Evolutionary conservation across 2,113 vertebrate species (phyloP).

Genomic region (Bubo blakistoni): DNA sequence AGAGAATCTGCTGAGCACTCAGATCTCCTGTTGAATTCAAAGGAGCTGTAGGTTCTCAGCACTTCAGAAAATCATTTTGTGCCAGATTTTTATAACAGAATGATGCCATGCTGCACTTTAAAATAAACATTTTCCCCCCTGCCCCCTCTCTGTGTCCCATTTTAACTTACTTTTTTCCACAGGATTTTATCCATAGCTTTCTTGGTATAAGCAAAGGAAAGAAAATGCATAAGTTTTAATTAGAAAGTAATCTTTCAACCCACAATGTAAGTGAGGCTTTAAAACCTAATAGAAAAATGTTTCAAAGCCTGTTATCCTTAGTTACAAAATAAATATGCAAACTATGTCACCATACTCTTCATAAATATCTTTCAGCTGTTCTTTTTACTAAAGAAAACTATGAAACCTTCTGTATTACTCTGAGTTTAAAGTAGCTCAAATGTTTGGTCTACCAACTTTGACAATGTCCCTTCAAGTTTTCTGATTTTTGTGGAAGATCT

Average conservation of each 20-base stretch:
- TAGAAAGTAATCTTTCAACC: slow-evolving; percentile 36
- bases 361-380: slow-evolving; percentile 29
- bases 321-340: slow-evolving; percentile 9
- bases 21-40: slow-evolving; percentile 46
- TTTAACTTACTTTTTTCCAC: slow-evolving; percentile 2
- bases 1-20: neutral
- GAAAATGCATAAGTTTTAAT: neutral
- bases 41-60: neutral
- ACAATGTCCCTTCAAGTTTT: slow-evolving; percentile 54
- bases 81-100: slow-evolving; percentile 58
- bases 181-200: neutral
- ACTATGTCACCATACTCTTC: neutral
- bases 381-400: slow-evolving; percentile 9
- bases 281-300: neutral
- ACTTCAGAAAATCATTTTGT: slow-evolving; percentile 40
- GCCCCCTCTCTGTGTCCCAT: slow-evolving; percentile 3
- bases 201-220: neutral
- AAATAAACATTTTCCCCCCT: slow-evolving; percentile 39
- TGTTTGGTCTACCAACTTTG: slow-evolving; percentile 43
- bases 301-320: slow-evolving; percentile 1
- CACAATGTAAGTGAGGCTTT: neutral
- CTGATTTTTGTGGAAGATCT: slow-evolving; percentile 15
- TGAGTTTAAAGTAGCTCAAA: slow-evolving; percentile 19
- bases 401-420: neutral
- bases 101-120: slow-evolving; percentile 48